Evolutionary conservation across 2,797 vertebrate genomes (phyloP).

Genomic region (Prionace glauca): DNA sequence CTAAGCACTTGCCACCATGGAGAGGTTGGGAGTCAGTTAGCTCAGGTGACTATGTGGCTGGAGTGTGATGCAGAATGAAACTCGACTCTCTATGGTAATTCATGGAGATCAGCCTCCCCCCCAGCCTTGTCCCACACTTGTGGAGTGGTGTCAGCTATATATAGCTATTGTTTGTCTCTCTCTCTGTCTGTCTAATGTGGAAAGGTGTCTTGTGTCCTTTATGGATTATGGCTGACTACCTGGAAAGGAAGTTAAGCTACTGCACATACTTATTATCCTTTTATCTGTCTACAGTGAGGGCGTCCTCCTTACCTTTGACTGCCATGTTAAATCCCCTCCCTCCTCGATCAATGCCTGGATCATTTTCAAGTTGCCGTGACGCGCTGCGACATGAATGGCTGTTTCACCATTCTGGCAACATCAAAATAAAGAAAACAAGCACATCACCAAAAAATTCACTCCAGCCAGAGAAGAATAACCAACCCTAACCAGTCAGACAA

Average conservation of each 20-base stretch:
- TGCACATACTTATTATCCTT: background rate
- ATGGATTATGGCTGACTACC: background rate
- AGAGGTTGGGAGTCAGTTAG: background rate
- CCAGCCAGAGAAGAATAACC: background rate
- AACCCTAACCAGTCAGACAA: background rate
- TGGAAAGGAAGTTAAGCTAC: background rate
- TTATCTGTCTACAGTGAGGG: background rate
- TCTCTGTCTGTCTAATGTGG: background rate
- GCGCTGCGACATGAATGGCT: slow-evolving; percentile 48
- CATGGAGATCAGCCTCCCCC: background rate
- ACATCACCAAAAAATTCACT: background rate
- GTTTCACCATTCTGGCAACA: slow-evolving; percentile 51
- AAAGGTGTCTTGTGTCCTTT: background rate
- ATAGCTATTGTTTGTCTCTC: no score
- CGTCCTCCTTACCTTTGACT: slow-evolving; percentile 48
- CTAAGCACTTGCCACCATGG: no score
- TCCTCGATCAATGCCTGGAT: slow-evolving; percentile 49
- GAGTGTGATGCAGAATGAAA: background rate
- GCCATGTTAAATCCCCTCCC: slow-evolving; percentile 53
- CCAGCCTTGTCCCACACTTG: background rate
- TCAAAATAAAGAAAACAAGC: background rate
- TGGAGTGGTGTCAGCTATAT: background rate
- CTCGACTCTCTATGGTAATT: background rate
- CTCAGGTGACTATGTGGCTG: background rate
- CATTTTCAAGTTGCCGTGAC: slow-evolving; percentile 50